Base-by-base conservation (phyloP, 1,140 invertebrate genomes). In the Drusus annulatus region DNA sequence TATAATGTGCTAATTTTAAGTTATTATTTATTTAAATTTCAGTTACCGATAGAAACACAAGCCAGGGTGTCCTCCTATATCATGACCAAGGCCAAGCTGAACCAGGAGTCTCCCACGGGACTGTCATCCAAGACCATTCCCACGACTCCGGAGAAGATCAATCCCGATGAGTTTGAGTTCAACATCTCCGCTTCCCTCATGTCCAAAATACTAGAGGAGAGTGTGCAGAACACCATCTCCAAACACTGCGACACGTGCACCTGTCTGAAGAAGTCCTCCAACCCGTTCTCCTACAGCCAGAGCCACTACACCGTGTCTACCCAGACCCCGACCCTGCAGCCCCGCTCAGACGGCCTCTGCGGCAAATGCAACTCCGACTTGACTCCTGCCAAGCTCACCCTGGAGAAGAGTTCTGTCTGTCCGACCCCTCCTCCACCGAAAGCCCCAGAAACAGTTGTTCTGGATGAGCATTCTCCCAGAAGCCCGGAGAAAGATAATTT, bases 31-130 rank as follows among this genome's bases (percentile, higher is more conserved):
- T 77, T 83, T 79, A 74, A 56, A 78, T 90, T 92, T 45, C 87
- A 98, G 97, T 91, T 99, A 85, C 96, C 97, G 62, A 90, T 93
- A 45, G 97, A 98, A 85, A 93, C 98, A 58, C 97, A 98, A 90
- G 93, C 96, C 25, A 94, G 97, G 90, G 96, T 98, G 1, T 93
- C 94, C 56, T 93, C 92, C 17, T 95, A 95, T 84, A 92, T 96
- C 79, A 92, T 93, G 85, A 89, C 90, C 60, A 93, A 93, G 86
- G 90, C 94, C 86, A 91, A 93, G 90, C 90, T 91, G 83, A 90
- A 91, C 86, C 86, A 87, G 83, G 81, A 88, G 78, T 76, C 79
- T 5, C 68, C 75, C 13, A 82, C 31, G 54, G 81, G 76, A 78
- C 63, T 78, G 28, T 16, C n/a, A n/a, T 7, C 54, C 15, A 81